Base-by-base conservation (phyloP, 2,797 vertebrate genomes). In the Gobio occitaniae region DNA sequence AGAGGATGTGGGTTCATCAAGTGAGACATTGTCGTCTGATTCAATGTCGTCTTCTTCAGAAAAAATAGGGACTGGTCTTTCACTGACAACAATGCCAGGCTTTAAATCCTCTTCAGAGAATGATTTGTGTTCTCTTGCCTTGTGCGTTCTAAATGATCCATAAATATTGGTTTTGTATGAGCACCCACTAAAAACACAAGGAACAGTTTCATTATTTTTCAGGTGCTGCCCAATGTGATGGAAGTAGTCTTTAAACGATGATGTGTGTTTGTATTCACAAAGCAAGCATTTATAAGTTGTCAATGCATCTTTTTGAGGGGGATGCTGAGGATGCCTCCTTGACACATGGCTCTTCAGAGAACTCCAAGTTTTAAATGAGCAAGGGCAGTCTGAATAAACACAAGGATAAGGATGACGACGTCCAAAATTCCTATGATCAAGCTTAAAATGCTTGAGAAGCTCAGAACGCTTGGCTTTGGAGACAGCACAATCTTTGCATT, bases 161-260 rank as follows among this genome's bases (percentile, higher is more conserved):
- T 72, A 71, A 72, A 82, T 82, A 59, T 82, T 82, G 52, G 32
- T 82, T 56, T 59, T 70, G 32, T 59, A 82, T 48, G 50, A 59
- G 54, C 80, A 82, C 50, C 66, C 80, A 52, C 70, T n/a, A 82
- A 72, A 82, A 52, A 59, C 19, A 59, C 66, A 56, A 81, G 32
- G 25, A 81, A 81, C 65, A 32, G 79, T 69, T 69, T 81, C 65
- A 38, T 36, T 29, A 48, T 74, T 74, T 74, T 80, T n/a, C n/a
- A n/a, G n/a, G n/a, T n/a, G n/a, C n/a, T n/a, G 78, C 32, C n/a
- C 78, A 68, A 21, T 48, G 21, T 80, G 61, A 66, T 56, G 66
- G 54, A 81, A 71, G 38, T 81, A 82, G 47, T 74, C 47, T 74
- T 52, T 52, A 29, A 74, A 74, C 2, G 15, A 52, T 50, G 47